Conservation (phyloP, 2,797 vertebrate species). For the Eurystomus glaucurus region DNA sequence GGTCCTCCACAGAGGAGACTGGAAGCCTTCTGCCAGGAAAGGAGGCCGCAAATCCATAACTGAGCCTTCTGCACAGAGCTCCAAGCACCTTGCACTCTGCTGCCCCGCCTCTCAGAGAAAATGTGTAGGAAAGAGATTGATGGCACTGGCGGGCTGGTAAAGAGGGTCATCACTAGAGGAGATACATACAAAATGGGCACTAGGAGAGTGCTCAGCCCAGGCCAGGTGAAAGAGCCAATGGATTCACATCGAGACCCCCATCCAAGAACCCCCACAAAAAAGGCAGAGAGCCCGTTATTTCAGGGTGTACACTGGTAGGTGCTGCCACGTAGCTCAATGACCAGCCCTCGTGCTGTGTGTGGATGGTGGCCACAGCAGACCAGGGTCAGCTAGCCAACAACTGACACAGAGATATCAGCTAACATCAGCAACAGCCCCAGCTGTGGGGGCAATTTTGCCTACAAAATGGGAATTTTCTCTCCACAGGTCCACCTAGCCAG, state of each 20-base stretch:
- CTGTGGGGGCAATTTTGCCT: neutral
- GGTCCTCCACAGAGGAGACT: neutral
- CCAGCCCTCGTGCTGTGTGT: accelerated
- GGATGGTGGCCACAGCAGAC: neutral
- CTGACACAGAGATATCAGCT: neutral
- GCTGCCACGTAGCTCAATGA: neutral
- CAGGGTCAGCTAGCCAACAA: neutral
- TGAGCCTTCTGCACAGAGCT: neutral
- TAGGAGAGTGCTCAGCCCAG: neutral
- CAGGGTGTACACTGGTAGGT: neutral
- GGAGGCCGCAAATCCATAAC: neutral
- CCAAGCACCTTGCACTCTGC: neutral
- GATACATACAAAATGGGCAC: neutral
- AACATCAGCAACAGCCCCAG: neutral
- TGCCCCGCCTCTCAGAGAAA: neutral
- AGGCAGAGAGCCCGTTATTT: neutral
- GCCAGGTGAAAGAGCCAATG: neutral
- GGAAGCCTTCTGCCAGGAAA: neutral
- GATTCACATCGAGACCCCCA: neutral
- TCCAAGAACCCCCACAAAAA: neutral
- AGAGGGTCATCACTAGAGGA: neutral
- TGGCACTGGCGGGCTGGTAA: neutral
- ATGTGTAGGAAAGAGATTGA: neutral
- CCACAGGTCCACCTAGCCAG: neutral
- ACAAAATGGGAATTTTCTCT: neutral